phyloP scores from a whole-genome alignment of 2,113 vertebrate genomes.

The Lagopus leucura region DNA sequence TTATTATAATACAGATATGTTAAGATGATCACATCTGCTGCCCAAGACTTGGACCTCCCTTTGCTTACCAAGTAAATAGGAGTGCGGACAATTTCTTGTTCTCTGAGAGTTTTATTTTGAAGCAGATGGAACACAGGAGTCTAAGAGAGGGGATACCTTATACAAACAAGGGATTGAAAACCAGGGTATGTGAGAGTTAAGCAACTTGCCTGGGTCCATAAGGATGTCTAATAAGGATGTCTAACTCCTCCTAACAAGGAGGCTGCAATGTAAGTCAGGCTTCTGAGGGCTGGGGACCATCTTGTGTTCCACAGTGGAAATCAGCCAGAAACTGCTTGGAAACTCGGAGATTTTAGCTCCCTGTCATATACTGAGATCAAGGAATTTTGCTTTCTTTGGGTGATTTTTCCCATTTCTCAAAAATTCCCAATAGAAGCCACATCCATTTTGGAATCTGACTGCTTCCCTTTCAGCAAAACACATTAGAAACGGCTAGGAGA shows the following conservation, averaged over 20 bases:
- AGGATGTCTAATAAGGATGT: not conserved
- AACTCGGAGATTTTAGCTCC: not conserved
- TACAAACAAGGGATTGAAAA: not conserved
- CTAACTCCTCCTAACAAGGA: not conserved
- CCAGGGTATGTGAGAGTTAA: accelerated
- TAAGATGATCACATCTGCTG: not conserved
- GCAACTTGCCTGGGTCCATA: not conserved
- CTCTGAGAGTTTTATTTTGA: not conserved
- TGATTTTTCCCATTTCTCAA: not conserved
- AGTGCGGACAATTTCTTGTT: not conserved
- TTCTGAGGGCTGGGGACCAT: not conserved
- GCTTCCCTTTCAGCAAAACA: not conserved
- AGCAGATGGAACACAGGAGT: not conserved
- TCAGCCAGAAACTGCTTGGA: not conserved
- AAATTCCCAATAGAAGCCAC: not conserved
- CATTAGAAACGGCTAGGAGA: accelerated
- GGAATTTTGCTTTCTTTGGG: not conserved
- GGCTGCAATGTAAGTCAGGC: not conserved
- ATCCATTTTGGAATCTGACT: not conserved
- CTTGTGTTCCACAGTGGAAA: not conserved
- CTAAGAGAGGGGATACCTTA: not conserved
- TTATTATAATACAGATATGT: accelerated
- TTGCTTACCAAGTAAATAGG: not conserved
- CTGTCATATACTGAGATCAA: not conserved
- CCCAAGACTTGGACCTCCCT: not conserved